A percentile compares a stretch with the other conserved stretches of the same genome.
Evolutionary conservation across 2,113 vertebrate species (phyloP).

Genomic region (Phainopepla nitens): DNA sequence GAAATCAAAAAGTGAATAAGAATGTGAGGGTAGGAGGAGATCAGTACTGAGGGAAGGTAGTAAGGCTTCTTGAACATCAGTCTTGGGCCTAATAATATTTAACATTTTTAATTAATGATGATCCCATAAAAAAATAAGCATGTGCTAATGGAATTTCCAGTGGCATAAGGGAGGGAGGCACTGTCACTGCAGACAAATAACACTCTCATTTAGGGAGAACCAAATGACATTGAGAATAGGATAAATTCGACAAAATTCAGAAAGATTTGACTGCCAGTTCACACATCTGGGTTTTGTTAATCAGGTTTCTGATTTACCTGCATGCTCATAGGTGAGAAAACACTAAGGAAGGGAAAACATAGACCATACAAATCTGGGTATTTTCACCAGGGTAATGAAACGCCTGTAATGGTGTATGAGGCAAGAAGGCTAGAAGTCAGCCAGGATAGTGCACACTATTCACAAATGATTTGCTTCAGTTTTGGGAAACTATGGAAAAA

Average conservation of each 20-base stretch:
- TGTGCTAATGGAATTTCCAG: conserved; percentile 15
- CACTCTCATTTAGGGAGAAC: not conserved
- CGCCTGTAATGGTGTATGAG: accelerated
- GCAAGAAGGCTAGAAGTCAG: not conserved
- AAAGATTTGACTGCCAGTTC: not conserved
- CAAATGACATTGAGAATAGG: not conserved
- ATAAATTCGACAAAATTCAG: not conserved
- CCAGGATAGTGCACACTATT: not conserved
- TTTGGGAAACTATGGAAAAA: not conserved
- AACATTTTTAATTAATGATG: conserved; percentile 1
- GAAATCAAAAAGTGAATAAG: not conserved
- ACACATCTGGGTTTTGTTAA: not conserved
- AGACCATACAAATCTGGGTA: not conserved
- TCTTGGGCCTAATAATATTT: not conserved
- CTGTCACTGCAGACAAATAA: not conserved
- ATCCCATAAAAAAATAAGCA: not conserved
- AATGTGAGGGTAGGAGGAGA: not conserved
- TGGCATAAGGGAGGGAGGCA: conserved; percentile 14
- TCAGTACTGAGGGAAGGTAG: not conserved
- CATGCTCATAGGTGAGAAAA: not conserved
- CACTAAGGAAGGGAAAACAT: not conserved
- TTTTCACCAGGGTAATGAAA: not conserved
- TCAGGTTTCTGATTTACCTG: not conserved
- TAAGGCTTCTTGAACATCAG: not conserved
- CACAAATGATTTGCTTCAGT: not conserved